These are phyloP conservation scores for Balearica regulorum DNA, from an alignment of 2,797 vertebrate species.

Conservation along the genomic window DNA sequence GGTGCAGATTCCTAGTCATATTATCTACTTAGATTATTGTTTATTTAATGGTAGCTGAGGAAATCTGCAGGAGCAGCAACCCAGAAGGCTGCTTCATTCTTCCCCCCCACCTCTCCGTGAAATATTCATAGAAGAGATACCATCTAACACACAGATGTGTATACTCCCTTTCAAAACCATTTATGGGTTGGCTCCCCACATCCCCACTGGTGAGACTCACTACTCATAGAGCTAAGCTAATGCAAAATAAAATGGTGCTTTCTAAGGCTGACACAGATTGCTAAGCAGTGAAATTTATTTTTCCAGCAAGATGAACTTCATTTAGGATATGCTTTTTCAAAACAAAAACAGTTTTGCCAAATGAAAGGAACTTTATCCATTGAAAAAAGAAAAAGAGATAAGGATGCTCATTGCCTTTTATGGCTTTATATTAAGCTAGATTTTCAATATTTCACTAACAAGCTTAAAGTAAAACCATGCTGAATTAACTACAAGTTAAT, in stretches of 20 bases:
- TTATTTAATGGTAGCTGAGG: neutral
- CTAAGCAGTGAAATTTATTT: neutral
- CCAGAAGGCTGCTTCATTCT: neutral
- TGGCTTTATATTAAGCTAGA: conserved; percentile 29
- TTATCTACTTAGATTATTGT: neutral
- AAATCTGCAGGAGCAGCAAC: neutral
- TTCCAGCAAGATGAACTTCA: neutral
- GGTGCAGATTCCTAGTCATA: neutral
- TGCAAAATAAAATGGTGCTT: neutral
- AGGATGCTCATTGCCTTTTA: neutral
- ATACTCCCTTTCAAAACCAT: neutral
- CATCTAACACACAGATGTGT: neutral
- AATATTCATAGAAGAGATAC: neutral
- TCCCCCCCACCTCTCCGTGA: neutral
- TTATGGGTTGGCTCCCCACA: neutral
- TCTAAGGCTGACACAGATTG: neutral
- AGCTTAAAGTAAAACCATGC: conserved; percentile 38
- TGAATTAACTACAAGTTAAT: conserved; percentile 43
- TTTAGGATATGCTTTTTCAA: neutral
- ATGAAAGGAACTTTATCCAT: neutral
- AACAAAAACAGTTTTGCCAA: neutral
- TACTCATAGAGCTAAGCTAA: neutral
- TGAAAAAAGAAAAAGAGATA: neutral
- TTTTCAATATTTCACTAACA: conserved; percentile 54
- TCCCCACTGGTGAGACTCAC: neutral